Evolutionary conservation across 2,797 vertebrate species (phyloP), one percentile per base, ranked within the genome.

Genomic region (Acanthornis magna): DNA sequence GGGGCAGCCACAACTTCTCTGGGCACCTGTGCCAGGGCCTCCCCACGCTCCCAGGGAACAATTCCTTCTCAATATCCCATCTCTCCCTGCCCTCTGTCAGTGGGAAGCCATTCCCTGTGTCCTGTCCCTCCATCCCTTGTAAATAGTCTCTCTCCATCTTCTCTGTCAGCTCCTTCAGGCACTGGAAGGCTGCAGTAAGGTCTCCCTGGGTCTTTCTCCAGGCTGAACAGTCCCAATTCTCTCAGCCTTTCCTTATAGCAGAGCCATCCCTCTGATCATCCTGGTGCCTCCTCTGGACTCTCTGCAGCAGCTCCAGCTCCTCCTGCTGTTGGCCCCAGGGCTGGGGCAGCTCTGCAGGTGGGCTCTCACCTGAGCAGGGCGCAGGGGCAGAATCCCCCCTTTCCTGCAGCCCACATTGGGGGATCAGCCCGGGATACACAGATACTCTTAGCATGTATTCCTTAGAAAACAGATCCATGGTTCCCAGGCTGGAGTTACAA

Each of bases 381-480:
- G 10, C 22, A 58, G 60, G n/a, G 23, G 4, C 13, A 73, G 1
- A 29, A 19, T 60, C 16, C 16, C 38, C 38, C 53, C 16, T 10
- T 2, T 4, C 10, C 43, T 65, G 75, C 50, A 72, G 43, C 51
- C 50, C 60, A 25, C 2, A 0, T n/a, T 73, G 60, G 23, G 27
- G 60, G 23, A 66, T 30, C 38, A 66, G 60, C 45, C n/a, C 76
- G 60, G 61, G 20, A 18, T 12, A 15, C 38, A 30, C n/a, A 70
- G 27, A 6, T 29, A 13, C 4, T 65, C n/a, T 73, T 2, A 53
- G 43, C 19, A 60, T 80, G 6, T 11, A 1, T 20, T 48, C 22
- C 43, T 4, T 66, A 1, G 5, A 11, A n/a, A 76, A 22, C 2
- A 13, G 4, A 50, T 40, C 38, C 0, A 0, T 15, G n/a, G 4